Percentiles rank a stretch among this genome's conserved stretches.
Evolutionary conservation across 35 echinoderm and acorn worm species (phyloP).

Genomic region (Holothuria glaberrima): DNA sequence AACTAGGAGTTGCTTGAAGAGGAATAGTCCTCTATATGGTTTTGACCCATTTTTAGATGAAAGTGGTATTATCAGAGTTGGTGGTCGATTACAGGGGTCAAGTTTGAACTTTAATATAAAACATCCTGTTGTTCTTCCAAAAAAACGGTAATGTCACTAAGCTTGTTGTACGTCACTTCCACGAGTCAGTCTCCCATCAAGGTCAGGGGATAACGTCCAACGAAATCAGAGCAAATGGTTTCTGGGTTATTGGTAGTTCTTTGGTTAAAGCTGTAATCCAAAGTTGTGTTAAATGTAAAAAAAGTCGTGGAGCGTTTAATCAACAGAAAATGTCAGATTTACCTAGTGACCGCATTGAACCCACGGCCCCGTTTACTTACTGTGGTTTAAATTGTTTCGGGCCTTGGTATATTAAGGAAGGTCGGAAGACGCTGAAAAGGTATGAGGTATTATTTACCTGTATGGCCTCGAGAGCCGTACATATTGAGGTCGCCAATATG

Average conservation of each 20-base stretch:
- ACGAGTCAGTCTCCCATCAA: conserved; percentile 51
- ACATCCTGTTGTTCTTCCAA: conserved; percentile 51
- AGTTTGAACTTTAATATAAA: neutral
- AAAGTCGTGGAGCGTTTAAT: neutral
- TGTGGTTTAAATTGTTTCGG: conserved; percentile 50
- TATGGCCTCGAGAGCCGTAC: conserved; percentile 45
- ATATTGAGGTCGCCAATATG: conserved; percentile 29
- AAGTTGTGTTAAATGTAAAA: conserved; percentile 56
- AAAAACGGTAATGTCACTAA: conserved; percentile 48
- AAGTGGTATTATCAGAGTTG: conserved; percentile 54
- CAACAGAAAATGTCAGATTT: conserved; percentile 42
- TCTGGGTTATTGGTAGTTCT: conserved; percentile 65
- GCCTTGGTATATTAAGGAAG: conserved; percentile 19
- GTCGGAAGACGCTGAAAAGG: conserved; percentile 3
- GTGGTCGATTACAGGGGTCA: neutral
- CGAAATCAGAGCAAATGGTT: conserved; percentile 59
- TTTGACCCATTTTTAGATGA: conserved; percentile 65
- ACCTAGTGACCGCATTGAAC: neutral
- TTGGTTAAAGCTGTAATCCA: conserved; percentile 40
- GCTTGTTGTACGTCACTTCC: neutral
- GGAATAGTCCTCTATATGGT: conserved; percentile 2
- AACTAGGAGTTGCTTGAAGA: neutral
- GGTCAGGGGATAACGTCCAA: conserved; percentile 61
- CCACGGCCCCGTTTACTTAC: conserved; percentile 42
- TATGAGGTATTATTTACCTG: conserved; percentile 56